Evolutionary conservation across 2,888 invertebrate species (phyloP), one percentile per base, ranked within the genome.

Genomic region (Hylaea fasciaria): DNA sequence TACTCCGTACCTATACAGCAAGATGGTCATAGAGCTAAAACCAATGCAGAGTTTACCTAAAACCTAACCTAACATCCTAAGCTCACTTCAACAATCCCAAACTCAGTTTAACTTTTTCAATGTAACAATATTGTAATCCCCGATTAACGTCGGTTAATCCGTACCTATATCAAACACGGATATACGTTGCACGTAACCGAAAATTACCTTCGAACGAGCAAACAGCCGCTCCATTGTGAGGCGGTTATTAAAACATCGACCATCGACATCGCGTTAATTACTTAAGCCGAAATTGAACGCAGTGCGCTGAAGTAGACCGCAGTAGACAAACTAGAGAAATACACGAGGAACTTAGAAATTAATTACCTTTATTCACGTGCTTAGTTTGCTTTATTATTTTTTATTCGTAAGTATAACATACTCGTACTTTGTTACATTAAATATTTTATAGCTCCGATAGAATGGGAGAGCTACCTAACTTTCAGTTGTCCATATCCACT

Each of bases 231-330:
- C 43, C 66, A 73, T 72, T 77, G 77, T 78, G 73, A 68, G 76
- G 73, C 73, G 72, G 81, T 85, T 86, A 85, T 84, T 85, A 85
- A 85, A 85, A 84, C 84, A 85, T 83, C 78, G 76, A 72, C 77
- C 79, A 72, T 76, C 80, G 79, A 80, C 81, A 78, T 78, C 72
- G 77, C 82, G 85, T 81, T 87, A 84, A 87, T 87, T 87, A 85
- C 86, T 86, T 84, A 84, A 82, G 80, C 83, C 72, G 69, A 77
- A 79, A 80, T 81, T 76, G 71, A 71, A 62, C 59, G 51, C 64
- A 71, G 72, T 55, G 17, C 0, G 28, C 3, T 0, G 0, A 32
- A 13, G 3, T n/a, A n/a, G n/a, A n/a, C n/a, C n/a, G n/a, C 62
- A 68, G 71, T 57, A 41, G 39, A 22, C 3, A 17, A 32, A 37